These are phyloP conservation scores for Epinephelus coioides DNA, from an alignment of 2,797 vertebrate species.

Conservation along the genomic window DNA sequence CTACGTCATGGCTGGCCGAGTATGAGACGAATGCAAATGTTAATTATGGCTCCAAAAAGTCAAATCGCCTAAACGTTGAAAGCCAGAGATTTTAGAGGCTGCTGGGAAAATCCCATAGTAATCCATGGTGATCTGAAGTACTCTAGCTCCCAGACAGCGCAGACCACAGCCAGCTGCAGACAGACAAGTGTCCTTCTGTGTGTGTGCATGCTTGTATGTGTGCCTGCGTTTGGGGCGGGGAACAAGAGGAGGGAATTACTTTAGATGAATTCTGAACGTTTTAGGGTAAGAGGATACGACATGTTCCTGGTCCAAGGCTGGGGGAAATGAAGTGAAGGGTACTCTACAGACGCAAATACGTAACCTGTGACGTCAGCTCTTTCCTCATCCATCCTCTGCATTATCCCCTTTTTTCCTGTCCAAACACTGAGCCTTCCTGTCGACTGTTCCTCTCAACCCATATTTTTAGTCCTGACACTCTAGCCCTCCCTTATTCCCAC, in stretches of 20 bases:
- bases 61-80: constrained; percentile 75
- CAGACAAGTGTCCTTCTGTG: constrained; percentile 46
- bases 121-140: constrained; percentile 75
- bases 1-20: constrained; percentile 38
- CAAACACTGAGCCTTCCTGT: constrained; percentile 36
- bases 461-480: constrained; percentile 27
- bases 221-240: constrained; percentile 44
- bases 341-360: constrained; percentile 17
- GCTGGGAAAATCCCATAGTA: constrained; percentile 78
- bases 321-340: constrained; percentile 54
- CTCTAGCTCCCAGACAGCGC: constrained; percentile 64
- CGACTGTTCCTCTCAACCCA: constrained; percentile 5
- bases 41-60: constrained; percentile 76
- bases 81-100: constrained; percentile 74
- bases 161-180: constrained; percentile 60
- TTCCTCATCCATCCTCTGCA: constrained; percentile 30
- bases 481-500: constrained; percentile 1
- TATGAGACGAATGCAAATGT: constrained; percentile 63
- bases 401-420: constrained; percentile 29
- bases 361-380: constrained; percentile 59
- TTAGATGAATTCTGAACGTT: constrained; percentile 67
- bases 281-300: constrained; percentile 65
- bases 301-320: constrained; percentile 55
- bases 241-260: constrained; percentile 68
- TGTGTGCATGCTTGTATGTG: constrained; percentile 26